These are phyloP conservation scores for Brachypalpus laphriformis DNA, from an alignment of 2,888 invertebrate species.

Conservation along the genomic window DNA sequence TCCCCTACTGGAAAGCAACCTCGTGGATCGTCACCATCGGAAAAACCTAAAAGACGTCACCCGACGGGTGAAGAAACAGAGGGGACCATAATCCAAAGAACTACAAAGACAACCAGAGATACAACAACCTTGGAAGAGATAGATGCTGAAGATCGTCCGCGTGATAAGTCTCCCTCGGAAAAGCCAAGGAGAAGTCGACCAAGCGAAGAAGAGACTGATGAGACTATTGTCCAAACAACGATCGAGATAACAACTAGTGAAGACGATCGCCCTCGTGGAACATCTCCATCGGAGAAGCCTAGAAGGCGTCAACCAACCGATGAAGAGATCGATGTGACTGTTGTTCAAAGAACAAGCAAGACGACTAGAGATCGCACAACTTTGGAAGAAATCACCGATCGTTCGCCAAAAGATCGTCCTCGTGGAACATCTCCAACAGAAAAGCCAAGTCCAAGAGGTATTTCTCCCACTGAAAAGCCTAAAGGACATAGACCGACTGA, in stretches of 20 bases:
- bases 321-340: neutral
- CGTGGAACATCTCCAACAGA: slow-evolving; percentile 24
- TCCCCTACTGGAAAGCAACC: slow-evolving; percentile 32
- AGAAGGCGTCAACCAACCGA: neutral
- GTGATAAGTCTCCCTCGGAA: neutral
- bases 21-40: slow-evolving; percentile 27
- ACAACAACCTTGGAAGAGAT: neutral
- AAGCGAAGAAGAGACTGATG: neutral
- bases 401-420: slow-evolving; percentile 7
- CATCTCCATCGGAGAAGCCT: slow-evolving; percentile 19
- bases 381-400: slow-evolving; percentile 7
- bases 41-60: neutral
- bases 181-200: neutral
- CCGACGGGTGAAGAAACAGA: slow-evolving; percentile 21
- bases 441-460: neutral
- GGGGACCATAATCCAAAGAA: neutral
- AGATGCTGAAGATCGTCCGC: neutral
- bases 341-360: neutral
- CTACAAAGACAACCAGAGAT: slow-evolving; percentile 1
- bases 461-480: slow-evolving; percentile 30
- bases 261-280: neutral
- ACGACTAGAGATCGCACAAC: neutral
- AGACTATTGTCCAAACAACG: neutral
- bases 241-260: neutral
- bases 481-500: slow-evolving; percentile 5